These are phyloP conservation scores for Cantharis nigra DNA, from an alignment of 2,888 invertebrate genomes.

Conservation along the genomic window DNA sequence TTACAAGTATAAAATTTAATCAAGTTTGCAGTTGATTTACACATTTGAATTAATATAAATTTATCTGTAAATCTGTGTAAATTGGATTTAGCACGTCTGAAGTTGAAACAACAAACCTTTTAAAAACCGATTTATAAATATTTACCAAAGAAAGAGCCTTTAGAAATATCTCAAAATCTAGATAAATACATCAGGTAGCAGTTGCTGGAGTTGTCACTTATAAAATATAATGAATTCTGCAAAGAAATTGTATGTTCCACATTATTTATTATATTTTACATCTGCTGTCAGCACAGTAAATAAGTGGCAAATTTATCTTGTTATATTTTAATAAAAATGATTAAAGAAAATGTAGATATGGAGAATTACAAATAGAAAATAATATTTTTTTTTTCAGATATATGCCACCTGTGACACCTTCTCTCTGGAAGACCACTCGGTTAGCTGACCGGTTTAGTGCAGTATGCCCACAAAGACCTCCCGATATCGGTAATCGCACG, in stretches of 20 bases:
- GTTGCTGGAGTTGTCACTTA: not conserved
- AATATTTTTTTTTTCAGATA: constrained; percentile 61
- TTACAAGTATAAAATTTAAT: too few species aligned
- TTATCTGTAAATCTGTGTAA: not conserved
- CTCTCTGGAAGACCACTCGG: constrained; percentile 82
- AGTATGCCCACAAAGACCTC: constrained; percentile 85
- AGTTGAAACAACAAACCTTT: not conserved
- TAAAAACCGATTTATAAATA: not conserved
- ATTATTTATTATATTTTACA: not conserved
- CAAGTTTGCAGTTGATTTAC: not conserved
- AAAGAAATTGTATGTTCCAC: not conserved
- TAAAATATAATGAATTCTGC: not conserved
- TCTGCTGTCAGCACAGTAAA: not conserved
- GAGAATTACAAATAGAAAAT: not conserved
- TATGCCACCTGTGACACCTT: constrained; percentile 93
- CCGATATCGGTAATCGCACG: constrained; percentile 63
- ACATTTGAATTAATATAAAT: not conserved
- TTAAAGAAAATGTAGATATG: not conserved
- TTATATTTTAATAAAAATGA: not conserved
- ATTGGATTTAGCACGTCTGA: not conserved
- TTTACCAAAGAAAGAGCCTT: not conserved
- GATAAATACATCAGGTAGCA: not conserved
- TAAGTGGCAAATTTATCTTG: not conserved
- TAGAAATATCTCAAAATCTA: not conserved
- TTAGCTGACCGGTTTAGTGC: constrained; percentile 81